Evolutionary conservation across 1,140 invertebrate genomes (phyloP).

Genomic region (Heliconius nattereri): DNA sequence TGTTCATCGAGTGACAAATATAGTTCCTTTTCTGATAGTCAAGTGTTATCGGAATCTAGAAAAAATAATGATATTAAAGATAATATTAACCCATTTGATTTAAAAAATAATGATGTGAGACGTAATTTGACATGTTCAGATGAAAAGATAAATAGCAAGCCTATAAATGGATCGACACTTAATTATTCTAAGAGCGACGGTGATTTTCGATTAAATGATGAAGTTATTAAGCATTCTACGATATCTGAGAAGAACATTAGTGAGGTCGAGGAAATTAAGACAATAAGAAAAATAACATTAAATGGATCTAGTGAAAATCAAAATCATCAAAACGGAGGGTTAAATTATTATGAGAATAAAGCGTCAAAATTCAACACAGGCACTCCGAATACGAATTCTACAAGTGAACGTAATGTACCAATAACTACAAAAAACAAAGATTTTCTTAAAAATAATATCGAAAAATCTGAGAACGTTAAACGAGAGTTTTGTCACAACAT

Average conservation of each 20-base stretch:
- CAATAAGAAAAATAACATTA: slow-evolving; percentile 74
- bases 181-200: slow-evolving; percentile 63
- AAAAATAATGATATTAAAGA: slow-evolving; percentile 17
- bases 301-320: slow-evolving; percentile 58
- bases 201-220: slow-evolving; percentile 59
- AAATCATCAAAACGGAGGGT: slow-evolving; percentile 27
- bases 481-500: not conserved
- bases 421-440: slow-evolving; percentile 25
- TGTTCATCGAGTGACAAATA: slow-evolving; percentile 47
- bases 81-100: slow-evolving; percentile 29
- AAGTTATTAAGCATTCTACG: slow-evolving; percentile 62
- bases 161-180: slow-evolving; percentile 44
- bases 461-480: slow-evolving; percentile 15
- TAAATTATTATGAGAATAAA: slow-evolving; percentile 3
- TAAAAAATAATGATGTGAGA: slow-evolving; percentile 12
- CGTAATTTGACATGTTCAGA: slow-evolving; percentile 36
- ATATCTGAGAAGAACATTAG: slow-evolving; percentile 74
- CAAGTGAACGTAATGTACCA: slow-evolving; percentile 26
- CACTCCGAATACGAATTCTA: not conserved
- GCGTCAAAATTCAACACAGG: not conserved
- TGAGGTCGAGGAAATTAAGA: slow-evolving; percentile 77
- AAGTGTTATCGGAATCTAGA: slow-evolving; percentile 18
- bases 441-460: slow-evolving; percentile 17
- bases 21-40: slow-evolving; percentile 43
- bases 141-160: slow-evolving; percentile 49